Evolutionary conservation across 1,140 invertebrate species (phyloP).

Genomic region (Bombus ignitus): DNA sequence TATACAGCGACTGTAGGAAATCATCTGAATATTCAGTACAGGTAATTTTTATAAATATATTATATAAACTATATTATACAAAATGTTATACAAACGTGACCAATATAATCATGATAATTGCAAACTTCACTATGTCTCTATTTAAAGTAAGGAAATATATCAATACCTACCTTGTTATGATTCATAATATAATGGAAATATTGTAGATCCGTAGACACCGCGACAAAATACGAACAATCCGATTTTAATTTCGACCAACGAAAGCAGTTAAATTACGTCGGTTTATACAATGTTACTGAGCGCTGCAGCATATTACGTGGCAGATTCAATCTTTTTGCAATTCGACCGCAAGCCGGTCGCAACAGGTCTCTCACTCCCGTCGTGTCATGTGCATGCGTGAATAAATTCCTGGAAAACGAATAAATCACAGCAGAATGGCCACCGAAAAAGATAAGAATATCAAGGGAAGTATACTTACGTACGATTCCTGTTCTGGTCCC

Average conservation of each 20-base stretch:
- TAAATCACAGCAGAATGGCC: conserved; percentile 15
- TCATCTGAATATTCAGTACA: too few relatives aligned
- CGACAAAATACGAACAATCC: not conserved
- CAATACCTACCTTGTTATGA: not conserved
- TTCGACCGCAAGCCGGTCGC: not conserved
- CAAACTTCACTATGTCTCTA: not conserved
- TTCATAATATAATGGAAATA: conserved; percentile 1
- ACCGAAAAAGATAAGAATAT: conserved; percentile 1
- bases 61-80: too few relatives aligned
- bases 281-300: not conserved
- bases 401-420: conserved; percentile 26
- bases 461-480: not conserved
- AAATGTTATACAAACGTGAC: too few relatives aligned
- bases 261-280: not conserved
- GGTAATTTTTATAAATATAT: too few relatives aligned
- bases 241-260: conserved; percentile 1
- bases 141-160: not conserved
- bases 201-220: not conserved
- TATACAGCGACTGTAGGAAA: too few relatives aligned
- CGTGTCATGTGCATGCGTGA: conserved; percentile 2
- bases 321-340: not conserved
- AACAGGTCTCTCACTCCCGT: conserved; percentile 26
- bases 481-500: not conserved
- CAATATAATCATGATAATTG: too few relatives aligned
- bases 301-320: not conserved